phyloP scores from a whole-genome alignment of 1,140 invertebrate species.

The Papilio xuthus region DNA sequence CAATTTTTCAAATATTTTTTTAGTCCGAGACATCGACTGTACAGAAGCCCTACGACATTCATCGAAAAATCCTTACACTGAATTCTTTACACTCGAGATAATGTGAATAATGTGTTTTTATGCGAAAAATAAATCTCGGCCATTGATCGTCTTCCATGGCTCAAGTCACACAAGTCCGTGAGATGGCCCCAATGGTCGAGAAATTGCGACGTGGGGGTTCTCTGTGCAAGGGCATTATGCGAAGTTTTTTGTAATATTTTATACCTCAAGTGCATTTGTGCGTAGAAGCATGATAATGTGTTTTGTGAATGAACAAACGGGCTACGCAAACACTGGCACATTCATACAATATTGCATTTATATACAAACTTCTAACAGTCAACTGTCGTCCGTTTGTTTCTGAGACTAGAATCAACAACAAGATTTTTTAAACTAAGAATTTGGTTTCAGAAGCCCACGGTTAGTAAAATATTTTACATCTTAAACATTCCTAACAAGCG shows the following conservation, averaged over 20 bases:
- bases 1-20: background rate
- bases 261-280: slow-evolving; percentile 49
- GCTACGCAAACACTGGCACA: slow-evolving; percentile 56
- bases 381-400: too few relatives aligned
- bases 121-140: slow-evolving; percentile 67
- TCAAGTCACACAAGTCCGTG: slow-evolving; percentile 74
- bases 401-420: too few relatives aligned
- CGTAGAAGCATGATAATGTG: slow-evolving; percentile 61
- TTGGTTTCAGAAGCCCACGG: too few relatives aligned
- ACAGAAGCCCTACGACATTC: slow-evolving; percentile 36
- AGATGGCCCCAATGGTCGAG: slow-evolving; percentile 66
- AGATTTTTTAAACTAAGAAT: too few relatives aligned
- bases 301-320: slow-evolving; percentile 66
- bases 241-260: slow-evolving; percentile 61
- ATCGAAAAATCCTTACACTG: slow-evolving; percentile 42
- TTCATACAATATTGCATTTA: slow-evolving; percentile 47
- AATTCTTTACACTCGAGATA: slow-evolving; percentile 57
- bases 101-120: slow-evolving; percentile 58
- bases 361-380: slow-evolving; percentile 40
- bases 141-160: slow-evolving; percentile 61
- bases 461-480: too few relatives aligned
- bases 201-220: slow-evolving; percentile 76
- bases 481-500: too few relatives aligned
- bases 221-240: slow-evolving; percentile 61
- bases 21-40: background rate